A percentile compares a stretch with the other conserved stretches of the same genome.
Evolutionary conservation across 2,797 vertebrate species (phyloP).

Genomic region (Phrynocephalus vlangalii): DNA sequence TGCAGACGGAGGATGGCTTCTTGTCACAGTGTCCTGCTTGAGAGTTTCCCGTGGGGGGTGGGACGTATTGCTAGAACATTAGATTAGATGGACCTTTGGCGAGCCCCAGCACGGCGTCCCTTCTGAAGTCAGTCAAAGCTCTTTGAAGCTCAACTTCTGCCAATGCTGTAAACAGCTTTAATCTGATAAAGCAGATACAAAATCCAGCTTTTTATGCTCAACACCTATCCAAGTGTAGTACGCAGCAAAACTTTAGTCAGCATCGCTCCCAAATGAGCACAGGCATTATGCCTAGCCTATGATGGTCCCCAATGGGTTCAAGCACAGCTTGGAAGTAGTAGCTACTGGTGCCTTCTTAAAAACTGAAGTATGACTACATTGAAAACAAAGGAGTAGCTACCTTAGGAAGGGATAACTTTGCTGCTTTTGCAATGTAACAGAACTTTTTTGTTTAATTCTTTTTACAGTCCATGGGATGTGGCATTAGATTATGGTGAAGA

Average conservation of each 20-base stretch:
- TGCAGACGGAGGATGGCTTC: not conserved
- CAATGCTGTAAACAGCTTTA: not conserved
- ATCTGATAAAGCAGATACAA: not conserved
- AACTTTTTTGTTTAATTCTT: not conserved
- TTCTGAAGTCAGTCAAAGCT: conserved; percentile 1
- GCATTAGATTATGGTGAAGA: too few relatives aligned
- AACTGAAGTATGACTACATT: not conserved
- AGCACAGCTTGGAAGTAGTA: not conserved
- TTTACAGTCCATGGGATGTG: not conserved
- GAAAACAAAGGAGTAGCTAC: not conserved
- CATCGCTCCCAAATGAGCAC: conserved; percentile 39
- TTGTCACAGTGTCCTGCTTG: conserved; percentile 9
- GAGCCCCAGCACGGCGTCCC: not conserved
- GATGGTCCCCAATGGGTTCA: conserved; percentile 5
- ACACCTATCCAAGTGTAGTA: conserved; percentile 9
- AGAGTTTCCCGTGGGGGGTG: not conserved
- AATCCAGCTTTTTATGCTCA: not conserved
- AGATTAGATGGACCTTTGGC: conserved; percentile 16
- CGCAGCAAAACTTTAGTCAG: conserved; percentile 11
- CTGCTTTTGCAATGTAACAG: too few relatives aligned
- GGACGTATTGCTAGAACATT: conserved; percentile 4
- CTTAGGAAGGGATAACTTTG: too few relatives aligned
- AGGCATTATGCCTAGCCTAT: not conserved
- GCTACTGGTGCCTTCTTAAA: not conserved
- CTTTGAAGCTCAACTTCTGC: not conserved